Conservation (phyloP, 2,113 vertebrate genomes). For the Bufo bufo region DNA sequence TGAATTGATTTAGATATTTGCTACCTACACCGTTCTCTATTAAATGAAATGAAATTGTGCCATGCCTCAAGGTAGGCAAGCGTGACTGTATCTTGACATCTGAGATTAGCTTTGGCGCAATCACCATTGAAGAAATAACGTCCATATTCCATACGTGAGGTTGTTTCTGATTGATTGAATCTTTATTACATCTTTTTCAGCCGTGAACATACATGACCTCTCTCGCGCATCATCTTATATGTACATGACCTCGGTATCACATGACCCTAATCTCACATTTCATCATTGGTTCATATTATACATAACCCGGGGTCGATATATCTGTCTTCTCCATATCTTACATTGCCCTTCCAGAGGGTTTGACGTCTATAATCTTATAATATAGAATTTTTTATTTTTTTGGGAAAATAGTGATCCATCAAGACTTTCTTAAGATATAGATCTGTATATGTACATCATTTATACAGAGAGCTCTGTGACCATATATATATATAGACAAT, state of each 20-base stretch:
- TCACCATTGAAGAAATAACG: background rate
- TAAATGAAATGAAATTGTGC: no score
- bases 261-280: background rate
- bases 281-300: background rate
- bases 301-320: background rate
- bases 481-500: slow-evolving; percentile 12
- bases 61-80: no score
- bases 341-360: slow-evolving; percentile 7
- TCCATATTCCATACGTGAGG: background rate
- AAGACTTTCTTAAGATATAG: slow-evolving; percentile 13
- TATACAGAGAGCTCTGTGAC: background rate
- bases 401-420: slow-evolving; percentile 5
- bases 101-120: background rate
- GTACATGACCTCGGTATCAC: background rate
- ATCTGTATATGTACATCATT: slow-evolving; percentile 42
- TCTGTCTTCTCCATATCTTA: background rate
- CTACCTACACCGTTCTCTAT: no score
- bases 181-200: background rate
- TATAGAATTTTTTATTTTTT: background rate
- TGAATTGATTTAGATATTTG: no score
- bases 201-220: background rate
- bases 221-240: background rate
- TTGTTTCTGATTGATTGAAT: background rate
- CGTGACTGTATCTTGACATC: background rate
- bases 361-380: background rate